Conservation (phyloP, 2,888 invertebrate species). For the Pseudococcus viburni region DNA sequence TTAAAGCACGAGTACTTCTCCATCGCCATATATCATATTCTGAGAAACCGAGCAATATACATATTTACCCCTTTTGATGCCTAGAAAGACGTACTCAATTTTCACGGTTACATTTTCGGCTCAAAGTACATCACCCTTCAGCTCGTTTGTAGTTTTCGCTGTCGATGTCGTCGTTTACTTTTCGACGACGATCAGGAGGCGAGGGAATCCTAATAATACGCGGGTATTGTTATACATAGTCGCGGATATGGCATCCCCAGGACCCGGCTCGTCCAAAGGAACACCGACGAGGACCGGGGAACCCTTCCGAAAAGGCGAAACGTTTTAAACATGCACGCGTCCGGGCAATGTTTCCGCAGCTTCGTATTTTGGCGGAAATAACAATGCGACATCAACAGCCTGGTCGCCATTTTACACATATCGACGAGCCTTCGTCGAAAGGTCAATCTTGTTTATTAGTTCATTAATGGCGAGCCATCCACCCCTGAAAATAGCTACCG, state of each 20-base stretch:
- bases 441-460: slow-evolving; percentile 49
- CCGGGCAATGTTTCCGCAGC: slow-evolving; percentile 21
- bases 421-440: slow-evolving; percentile 21
- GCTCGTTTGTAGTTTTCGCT: slow-evolving; percentile 10
- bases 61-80: slow-evolving; percentile 37
- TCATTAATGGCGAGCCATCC: not conserved
- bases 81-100: not conserved
- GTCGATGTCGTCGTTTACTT: not conserved
- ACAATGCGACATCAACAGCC: not conserved
- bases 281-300: not conserved
- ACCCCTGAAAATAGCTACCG: not conserved
- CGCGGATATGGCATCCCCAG: not conserved
- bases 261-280: not conserved
- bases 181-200: not conserved
- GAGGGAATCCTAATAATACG: not conserved
- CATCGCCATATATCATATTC: slow-evolving; percentile 31
- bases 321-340: slow-evolving; percentile 49
- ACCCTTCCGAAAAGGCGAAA: not conserved
- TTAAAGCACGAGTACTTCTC: not conserved
- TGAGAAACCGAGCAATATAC: not conserved
- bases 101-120: not conserved
- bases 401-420: not conserved
- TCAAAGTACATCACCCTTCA: not conserved
- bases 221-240: not conserved
- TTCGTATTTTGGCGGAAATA: slow-evolving; percentile 32